A percentile compares a stretch with the other conserved stretches of the same genome.
Conservation (phyloP, 2,797 vertebrate genomes). For the Cyclura pinguis region DNA sequence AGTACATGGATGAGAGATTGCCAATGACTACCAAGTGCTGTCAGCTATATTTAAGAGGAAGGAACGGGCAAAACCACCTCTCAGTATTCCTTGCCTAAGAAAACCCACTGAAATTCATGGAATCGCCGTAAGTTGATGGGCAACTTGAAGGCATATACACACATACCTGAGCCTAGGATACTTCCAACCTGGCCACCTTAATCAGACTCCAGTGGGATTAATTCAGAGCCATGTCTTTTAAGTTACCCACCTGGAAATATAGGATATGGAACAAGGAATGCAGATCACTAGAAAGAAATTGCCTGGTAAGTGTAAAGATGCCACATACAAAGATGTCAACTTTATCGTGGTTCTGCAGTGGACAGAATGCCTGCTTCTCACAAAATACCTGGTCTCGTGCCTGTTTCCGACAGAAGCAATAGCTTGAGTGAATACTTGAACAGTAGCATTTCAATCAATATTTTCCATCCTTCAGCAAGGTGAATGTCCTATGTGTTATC, state of each 20-base stretch:
- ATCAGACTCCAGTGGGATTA: no score
- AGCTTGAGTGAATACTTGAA: constrained; percentile 52
- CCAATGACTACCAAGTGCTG: no score
- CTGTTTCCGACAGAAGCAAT: constrained; percentile 10
- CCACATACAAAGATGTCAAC: neutral
- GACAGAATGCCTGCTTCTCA: neutral
- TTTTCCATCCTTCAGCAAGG: constrained; percentile 51
- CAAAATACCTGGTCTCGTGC: neutral
- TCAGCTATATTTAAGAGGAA: no score
- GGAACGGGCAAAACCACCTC: no score
- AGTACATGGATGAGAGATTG: no score
- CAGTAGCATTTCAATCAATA: constrained; percentile 22
- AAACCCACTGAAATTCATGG: no score
- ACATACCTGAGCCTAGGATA: no score
- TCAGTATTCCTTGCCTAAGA: no score
- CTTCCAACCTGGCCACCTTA: no score
- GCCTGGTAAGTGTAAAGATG: neutral
- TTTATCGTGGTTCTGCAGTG: neutral
- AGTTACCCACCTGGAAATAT: no score
- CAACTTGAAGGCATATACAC: neutral
- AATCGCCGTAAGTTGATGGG: no score
- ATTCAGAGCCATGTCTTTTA: no score
- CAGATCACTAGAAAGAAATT: neutral
- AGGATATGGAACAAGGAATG: neutral
- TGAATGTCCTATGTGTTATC: neutral